Conservation (phyloP, 2,888 invertebrate genomes). For the Volucella inanis region DNA sequence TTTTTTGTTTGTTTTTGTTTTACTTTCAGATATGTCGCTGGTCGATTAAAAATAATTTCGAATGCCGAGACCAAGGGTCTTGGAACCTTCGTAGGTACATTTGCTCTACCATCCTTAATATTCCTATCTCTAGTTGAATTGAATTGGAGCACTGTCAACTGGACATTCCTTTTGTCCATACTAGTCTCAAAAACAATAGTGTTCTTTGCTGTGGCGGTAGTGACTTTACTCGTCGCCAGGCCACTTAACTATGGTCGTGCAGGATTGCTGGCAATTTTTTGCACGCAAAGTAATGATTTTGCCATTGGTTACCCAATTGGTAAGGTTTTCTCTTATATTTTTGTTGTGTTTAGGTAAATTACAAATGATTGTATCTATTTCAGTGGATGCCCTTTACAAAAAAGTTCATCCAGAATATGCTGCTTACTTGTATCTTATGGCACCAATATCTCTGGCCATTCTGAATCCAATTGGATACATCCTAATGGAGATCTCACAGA, state of each 20-base stretch:
- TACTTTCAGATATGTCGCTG: constrained; percentile 90
- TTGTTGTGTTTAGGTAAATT: background rate
- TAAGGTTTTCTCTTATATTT: constrained; percentile 66
- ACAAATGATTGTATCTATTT: background rate
- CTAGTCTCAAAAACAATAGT: constrained; percentile 93
- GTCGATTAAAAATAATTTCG: constrained; percentile 91
- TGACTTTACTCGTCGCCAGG: constrained; percentile 91
- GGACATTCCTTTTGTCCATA: constrained; percentile 94
- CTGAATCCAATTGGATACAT: constrained; percentile 96
- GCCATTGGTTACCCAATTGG: constrained; percentile 97
- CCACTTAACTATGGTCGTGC: constrained; percentile 92
- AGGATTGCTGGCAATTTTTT: constrained; percentile 96
- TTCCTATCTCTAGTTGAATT: constrained; percentile 94
- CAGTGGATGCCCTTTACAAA: constrained; percentile 93
- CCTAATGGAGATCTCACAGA: constrained; percentile 90
- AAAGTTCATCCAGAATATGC: constrained; percentile 94
- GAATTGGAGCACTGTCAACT: constrained; percentile 92
- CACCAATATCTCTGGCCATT: constrained; percentile 95
- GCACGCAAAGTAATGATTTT: constrained; percentile 98
- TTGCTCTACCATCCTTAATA: constrained; percentile 95
- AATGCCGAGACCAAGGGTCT: constrained; percentile 94
- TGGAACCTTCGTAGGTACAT: constrained; percentile 95
- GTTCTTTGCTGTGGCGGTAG: constrained; percentile 90
- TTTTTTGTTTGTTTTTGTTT: constrained; percentile 16
- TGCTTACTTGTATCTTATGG: constrained; percentile 95